These are phyloP conservation scores for Meganola albula DNA, from an alignment of 2,888 invertebrate species.

Conservation along the genomic window DNA sequence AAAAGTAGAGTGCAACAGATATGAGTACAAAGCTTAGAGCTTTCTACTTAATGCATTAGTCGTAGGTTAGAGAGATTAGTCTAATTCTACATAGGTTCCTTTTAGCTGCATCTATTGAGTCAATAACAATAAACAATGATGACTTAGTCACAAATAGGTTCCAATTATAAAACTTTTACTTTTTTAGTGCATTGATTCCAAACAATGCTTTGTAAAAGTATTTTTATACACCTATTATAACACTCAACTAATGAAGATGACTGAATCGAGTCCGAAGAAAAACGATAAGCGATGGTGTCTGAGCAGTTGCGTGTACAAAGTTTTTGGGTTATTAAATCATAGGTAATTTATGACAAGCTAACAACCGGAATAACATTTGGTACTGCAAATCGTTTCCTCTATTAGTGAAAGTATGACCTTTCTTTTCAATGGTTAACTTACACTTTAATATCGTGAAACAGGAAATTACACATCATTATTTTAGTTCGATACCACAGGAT, in stretches of 20 bases:
- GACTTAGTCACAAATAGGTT: slow-evolving; percentile 36
- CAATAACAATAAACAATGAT: slow-evolving; percentile 46
- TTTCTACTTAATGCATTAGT: too few species aligned
- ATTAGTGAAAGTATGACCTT: slow-evolving; percentile 50
- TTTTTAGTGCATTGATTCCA: slow-evolving; percentile 24
- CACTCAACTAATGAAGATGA: slow-evolving; percentile 50
- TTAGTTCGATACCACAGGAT: slow-evolving; percentile 14
- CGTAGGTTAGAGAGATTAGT: too few species aligned
- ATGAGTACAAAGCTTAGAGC: too few species aligned
- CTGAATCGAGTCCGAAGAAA: slow-evolving; percentile 43
- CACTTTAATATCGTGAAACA: slow-evolving; percentile 20
- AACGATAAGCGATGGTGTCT: slow-evolving; percentile 50
- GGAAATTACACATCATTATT: slow-evolving; percentile 26
- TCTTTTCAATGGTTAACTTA: slow-evolving; percentile 13
- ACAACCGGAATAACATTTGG: slow-evolving; percentile 49
- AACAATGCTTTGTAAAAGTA: slow-evolving; percentile 47
- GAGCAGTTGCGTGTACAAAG: slow-evolving; percentile 48
- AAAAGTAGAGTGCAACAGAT: too few species aligned
- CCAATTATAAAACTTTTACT: slow-evolving; percentile 37
- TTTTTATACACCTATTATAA: slow-evolving; percentile 53
- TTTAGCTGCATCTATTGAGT: slow-evolving; percentile 42
- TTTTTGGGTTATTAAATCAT: slow-evolving; percentile 61
- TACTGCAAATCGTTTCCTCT: slow-evolving; percentile 48
- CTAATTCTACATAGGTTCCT: too few species aligned
- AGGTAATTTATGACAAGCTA: slow-evolving; percentile 61